Conservation (phyloP, 2,888 invertebrate species). For the Amiota communis region DNA sequence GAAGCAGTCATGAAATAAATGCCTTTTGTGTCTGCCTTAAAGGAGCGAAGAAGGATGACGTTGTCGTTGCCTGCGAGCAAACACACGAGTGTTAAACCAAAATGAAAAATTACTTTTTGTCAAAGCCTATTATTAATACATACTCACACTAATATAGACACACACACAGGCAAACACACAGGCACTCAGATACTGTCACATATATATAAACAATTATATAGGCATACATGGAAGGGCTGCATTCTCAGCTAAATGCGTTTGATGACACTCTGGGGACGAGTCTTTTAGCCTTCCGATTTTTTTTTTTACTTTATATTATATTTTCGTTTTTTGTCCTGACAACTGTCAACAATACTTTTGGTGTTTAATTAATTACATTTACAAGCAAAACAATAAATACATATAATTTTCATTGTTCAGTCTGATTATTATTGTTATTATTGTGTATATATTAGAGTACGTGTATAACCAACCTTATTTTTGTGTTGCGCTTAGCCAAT, state of each 20-base stretch:
- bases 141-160: background rate
- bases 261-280: constrained; percentile 9
- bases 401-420: constrained; percentile 1
- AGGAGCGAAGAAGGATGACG: too few species aligned
- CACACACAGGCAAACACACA: background rate
- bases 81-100: background rate
- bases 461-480: too few species aligned
- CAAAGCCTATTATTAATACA: constrained; percentile 25
- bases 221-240: background rate
- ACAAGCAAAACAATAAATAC: constrained; percentile 20
- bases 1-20: too few species aligned
- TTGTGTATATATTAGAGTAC: too few species aligned
- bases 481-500: too few species aligned
- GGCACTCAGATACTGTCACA: background rate
- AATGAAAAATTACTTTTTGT: constrained; percentile 21
- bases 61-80: background rate
- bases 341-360: constrained; percentile 23
- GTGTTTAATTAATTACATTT: constrained; percentile 26
- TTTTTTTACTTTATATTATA: background rate
- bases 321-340: background rate
- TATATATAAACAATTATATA: too few species aligned
- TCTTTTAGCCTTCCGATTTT: background rate
- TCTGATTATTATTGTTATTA: background rate
- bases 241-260: constrained; percentile 6
- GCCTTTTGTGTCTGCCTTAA: too few species aligned